Percentiles rank a stretch among this genome's conserved stretches.
Conservation (phyloP, 2,888 invertebrate species). For the Chironomus tentans region DNA sequence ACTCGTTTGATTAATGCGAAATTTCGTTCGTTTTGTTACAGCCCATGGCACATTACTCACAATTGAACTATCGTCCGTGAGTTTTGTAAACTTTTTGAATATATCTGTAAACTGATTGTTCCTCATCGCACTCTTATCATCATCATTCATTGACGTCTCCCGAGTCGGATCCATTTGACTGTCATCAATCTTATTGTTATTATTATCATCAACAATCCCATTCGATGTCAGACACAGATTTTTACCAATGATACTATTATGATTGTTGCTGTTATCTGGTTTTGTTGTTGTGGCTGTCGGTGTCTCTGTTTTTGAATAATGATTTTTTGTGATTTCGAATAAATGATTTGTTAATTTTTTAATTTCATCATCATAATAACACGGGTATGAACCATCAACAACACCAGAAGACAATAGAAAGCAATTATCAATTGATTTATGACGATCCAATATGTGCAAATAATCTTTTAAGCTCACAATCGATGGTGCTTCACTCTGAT, state of each 20-base stretch:
- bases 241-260: neutral
- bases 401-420: constrained; percentile 51
- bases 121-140: neutral
- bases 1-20: constrained; percentile 57
- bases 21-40: constrained; percentile 49
- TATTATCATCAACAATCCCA: too few species aligned
- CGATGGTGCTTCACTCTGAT: constrained; percentile 28
- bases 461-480: constrained; percentile 38
- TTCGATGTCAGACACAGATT: constrained; percentile 32
- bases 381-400: constrained; percentile 44
- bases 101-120: constrained; percentile 5
- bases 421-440: constrained; percentile 70
- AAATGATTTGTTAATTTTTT: constrained; percentile 72
- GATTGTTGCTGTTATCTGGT: neutral
- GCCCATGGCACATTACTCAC: constrained; percentile 44
- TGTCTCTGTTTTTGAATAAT: neutral
- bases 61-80: neutral
- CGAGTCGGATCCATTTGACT: constrained; percentile 32
- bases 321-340: constrained; percentile 34
- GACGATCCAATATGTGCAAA: constrained; percentile 52
- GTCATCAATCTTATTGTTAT: too few species aligned
- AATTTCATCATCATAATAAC: constrained; percentile 56
- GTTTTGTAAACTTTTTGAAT: constrained; percentile 11
- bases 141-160: constrained; percentile 38
- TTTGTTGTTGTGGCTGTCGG: neutral